Conservation (phyloP, 2,888 invertebrate genomes). For the Phortica magna region DNA sequence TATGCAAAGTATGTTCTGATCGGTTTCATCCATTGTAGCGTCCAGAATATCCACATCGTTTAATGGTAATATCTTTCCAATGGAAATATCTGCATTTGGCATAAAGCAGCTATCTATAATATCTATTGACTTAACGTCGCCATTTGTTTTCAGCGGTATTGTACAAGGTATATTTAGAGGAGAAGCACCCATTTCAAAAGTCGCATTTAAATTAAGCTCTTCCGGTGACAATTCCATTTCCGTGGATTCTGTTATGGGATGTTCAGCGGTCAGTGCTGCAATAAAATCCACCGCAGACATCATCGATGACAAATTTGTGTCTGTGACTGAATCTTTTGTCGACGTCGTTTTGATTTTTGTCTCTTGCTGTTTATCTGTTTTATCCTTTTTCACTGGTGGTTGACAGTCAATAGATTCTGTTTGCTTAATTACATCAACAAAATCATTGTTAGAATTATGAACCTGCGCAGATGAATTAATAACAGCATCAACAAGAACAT, state of each 20-base stretch:
- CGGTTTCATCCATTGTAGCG: conserved; percentile 58
- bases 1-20: conserved; percentile 55
- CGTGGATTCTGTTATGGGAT: conserved; percentile 49
- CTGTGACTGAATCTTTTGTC: background rate
- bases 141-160: no score
- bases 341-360: background rate
- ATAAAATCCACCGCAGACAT: conserved; percentile 72
- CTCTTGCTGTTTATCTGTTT: no score
- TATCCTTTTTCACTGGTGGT: no score
- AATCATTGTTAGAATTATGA: no score
- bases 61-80: conserved; percentile 60
- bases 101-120: conserved; percentile 18
- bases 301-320: conserved; percentile 3
- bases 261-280: conserved; percentile 56
- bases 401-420: no score
- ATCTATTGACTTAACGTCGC: background rate
- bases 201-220: conserved; percentile 64
- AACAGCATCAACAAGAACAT: no score
- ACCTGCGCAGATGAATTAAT: no score
- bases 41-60: conserved; percentile 61
- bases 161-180: background rate
- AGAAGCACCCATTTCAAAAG: conserved; percentile 52
- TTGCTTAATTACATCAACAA: no score
- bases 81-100: conserved; percentile 46
- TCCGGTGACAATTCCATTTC: conserved; percentile 64